These are phyloP conservation scores for Crypturellus undulatus DNA, from an alignment of 2,113 vertebrate genomes.

Conservation along the genomic window DNA sequence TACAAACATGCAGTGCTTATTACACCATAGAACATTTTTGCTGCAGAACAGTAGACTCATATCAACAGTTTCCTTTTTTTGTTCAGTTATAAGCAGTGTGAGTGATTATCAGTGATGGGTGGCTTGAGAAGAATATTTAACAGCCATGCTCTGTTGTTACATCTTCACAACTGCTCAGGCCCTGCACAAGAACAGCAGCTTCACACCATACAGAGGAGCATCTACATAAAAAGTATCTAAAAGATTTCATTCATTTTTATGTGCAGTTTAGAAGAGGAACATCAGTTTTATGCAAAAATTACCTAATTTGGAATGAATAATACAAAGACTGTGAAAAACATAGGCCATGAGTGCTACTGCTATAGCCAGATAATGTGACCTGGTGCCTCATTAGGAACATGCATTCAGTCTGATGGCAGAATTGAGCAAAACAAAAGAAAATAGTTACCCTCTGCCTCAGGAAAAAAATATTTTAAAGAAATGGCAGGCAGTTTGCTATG, in stretches of 20 bases:
- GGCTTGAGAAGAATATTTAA: background rate
- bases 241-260: background rate
- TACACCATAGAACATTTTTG: background rate
- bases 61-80: background rate
- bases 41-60: background rate
- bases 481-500: background rate
- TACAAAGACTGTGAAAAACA: background rate
- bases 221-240: background rate
- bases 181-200: background rate
- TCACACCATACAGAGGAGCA: background rate
- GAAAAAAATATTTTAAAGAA: background rate
- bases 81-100: background rate
- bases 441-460: background rate
- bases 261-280: background rate
- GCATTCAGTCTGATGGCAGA: background rate
- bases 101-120: background rate
- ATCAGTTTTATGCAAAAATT: background rate
- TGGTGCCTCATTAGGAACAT: background rate
- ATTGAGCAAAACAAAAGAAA: background rate
- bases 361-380: background rate
- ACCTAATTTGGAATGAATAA: background rate
- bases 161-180: background rate
- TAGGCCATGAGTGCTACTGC: background rate
- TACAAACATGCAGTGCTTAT: background rate
- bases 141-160: background rate